Conservation (phyloP, 2,888 invertebrate genomes). For the Tridacna gigas region DNA sequence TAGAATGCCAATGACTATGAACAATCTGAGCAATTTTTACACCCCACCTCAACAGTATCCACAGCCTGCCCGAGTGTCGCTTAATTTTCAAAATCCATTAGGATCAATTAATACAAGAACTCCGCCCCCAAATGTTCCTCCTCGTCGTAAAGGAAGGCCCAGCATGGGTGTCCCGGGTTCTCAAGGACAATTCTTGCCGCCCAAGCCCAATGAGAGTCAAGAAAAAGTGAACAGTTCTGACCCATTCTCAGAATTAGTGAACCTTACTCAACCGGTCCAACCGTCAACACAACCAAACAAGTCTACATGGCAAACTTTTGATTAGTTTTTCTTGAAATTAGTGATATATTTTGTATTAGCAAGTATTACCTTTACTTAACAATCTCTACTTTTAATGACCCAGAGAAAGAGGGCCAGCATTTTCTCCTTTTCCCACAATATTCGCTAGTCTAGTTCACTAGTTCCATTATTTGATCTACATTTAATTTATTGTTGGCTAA, state of each 20-base stretch:
- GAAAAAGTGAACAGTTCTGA: conserved; percentile 45
- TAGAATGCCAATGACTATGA: conserved; percentile 29
- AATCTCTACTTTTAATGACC: no score
- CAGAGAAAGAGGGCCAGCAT: no score
- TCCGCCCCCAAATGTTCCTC: conserved; percentile 30
- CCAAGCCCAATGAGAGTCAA: conserved; percentile 6
- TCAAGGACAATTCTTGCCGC: neutral
- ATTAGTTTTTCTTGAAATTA: conserved; percentile 9
- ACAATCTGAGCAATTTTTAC: conserved; percentile 29
- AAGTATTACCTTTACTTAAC: no score
- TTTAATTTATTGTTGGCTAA: no score
- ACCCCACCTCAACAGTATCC: conserved; percentile 36
- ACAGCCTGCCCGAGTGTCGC: conserved; percentile 26
- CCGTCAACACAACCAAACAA: conserved; percentile 23
- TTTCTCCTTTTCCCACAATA: no score
- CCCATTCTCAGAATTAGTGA: conserved; percentile 60
- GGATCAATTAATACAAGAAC: neutral
- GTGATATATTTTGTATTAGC: no score
- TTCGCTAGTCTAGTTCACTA: no score
- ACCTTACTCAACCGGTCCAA: conserved; percentile 32
- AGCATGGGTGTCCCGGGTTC: neutral
- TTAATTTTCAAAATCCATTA: conserved; percentile 42
- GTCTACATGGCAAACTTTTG: conserved; percentile 67
- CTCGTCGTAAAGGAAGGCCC: conserved; percentile 30
- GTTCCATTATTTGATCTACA: no score